These are phyloP conservation scores for Gymnodraco acuticeps DNA, from an alignment of 2,797 vertebrate species.

Conservation along the genomic window DNA sequence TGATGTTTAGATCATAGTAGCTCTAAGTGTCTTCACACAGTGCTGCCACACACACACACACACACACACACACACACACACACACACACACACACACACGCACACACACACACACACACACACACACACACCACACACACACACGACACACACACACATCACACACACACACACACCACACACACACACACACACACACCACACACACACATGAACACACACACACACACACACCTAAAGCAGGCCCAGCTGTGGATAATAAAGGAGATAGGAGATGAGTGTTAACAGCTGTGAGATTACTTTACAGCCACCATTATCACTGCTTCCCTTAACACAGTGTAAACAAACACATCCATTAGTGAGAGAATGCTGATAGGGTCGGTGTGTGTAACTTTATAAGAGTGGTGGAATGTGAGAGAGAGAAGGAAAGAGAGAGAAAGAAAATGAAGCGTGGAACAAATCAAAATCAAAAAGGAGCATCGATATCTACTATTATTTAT, in stretches of 20 bases:
- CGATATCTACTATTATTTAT: slow-evolving; percentile 16
- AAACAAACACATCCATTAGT: slow-evolving; percentile 73
- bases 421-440: not conserved
- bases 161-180: no score
- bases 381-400: slow-evolving; percentile 33
- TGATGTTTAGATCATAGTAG: slow-evolving; percentile 13
- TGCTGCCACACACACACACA: not conserved
- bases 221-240: slow-evolving; percentile 43
- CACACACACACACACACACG: accelerated
- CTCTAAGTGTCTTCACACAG: not conserved
- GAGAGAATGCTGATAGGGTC: slow-evolving; percentile 46
- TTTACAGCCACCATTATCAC: slow-evolving; percentile 72
- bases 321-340: slow-evolving; percentile 53
- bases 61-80: no score
- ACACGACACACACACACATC: no score
- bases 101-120: no score
- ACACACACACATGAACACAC: not conserved
- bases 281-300: slow-evolving; percentile 69
- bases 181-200: no score
- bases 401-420: slow-evolving; percentile 15
- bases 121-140: no score
- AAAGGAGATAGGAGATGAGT: slow-evolving; percentile 56
- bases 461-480: slow-evolving; percentile 12
- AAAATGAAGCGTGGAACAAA: slow-evolving; percentile 22
- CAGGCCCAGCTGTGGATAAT: slow-evolving; percentile 62